These are phyloP conservation scores for Paramisgurnus dabryanus DNA, from an alignment of 2,113 vertebrate species.

Conservation along the genomic window DNA sequence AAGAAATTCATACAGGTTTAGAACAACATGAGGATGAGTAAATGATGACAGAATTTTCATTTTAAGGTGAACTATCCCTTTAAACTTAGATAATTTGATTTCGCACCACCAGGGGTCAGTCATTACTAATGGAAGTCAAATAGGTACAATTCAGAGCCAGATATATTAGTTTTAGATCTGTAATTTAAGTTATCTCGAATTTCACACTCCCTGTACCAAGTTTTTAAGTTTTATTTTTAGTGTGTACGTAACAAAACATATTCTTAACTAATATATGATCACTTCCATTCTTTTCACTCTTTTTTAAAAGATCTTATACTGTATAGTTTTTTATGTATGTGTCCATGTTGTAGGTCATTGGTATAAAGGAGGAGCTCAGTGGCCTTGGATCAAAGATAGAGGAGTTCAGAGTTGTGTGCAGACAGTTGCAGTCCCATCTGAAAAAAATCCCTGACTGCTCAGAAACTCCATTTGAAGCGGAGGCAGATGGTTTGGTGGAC, in stretches of 20 bases:
- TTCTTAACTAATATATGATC: too few relatives aligned
- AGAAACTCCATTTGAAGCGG: constrained; percentile 84
- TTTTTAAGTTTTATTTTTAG: too few relatives aligned
- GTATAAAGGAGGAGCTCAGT: constrained; percentile 82
- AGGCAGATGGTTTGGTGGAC: constrained; percentile 88
- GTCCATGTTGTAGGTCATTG: constrained; percentile 72
- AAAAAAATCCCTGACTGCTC: constrained; percentile 88
- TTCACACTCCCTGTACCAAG: too few relatives aligned
- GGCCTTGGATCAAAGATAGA: constrained; percentile 79
- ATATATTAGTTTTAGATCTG: background rate
- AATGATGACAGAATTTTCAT: too few relatives aligned
- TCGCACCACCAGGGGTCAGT: constrained; percentile 4
- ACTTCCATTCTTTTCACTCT: too few relatives aligned
- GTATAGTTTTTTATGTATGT: background rate
- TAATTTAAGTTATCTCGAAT: background rate
- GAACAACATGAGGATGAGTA: too few relatives aligned
- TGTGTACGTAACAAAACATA: too few relatives aligned
- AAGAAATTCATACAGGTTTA: too few relatives aligned
- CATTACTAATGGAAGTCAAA: background rate
- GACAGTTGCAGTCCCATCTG: constrained; percentile 87
- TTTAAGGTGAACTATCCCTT: too few relatives aligned
- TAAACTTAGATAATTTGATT: background rate
- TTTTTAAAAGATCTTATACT: background rate
- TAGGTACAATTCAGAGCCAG: too few relatives aligned
- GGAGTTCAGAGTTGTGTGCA: constrained; percentile 83